Percentiles rank a stretch among this genome's conserved stretches.
These are phyloP conservation scores for Porites divaricata DNA, from an alignment of 92 coral and sea anemone species.

Conservation along the genomic window DNA sequence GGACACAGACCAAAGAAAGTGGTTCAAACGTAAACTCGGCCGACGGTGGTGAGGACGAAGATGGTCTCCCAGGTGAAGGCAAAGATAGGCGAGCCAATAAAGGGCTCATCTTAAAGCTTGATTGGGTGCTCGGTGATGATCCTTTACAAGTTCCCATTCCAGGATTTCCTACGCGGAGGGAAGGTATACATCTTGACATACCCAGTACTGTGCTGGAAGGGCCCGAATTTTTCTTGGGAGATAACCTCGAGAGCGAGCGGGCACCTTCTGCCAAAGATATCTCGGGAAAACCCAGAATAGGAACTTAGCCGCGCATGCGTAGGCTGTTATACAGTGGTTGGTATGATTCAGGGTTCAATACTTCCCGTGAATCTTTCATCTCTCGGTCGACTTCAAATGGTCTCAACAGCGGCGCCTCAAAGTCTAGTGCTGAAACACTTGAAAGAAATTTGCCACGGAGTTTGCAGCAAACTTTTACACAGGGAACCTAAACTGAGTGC, in stretches of 20 bases:
- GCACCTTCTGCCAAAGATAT: background rate
- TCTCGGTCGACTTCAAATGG: slow-evolving; percentile 7
- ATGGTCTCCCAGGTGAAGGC: background rate
- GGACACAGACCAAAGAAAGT: background rate
- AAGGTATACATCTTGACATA: background rate
- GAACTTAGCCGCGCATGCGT: slow-evolving; percentile 33
- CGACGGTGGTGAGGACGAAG: background rate
- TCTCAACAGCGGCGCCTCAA: background rate
- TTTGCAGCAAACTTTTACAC: background rate
- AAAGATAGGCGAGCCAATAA: background rate
- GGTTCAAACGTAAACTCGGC: background rate
- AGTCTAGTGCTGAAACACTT: background rate
- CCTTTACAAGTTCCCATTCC: slow-evolving; percentile 36
- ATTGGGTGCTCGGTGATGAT: slow-evolving; percentile 46
- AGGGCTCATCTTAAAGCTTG: slow-evolving; percentile 19
- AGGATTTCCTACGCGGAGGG: slow-evolving; percentile 13
- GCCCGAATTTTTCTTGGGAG: slow-evolving; percentile 5
- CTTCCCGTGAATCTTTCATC: background rate
- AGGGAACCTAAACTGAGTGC: slow-evolving; percentile 26
- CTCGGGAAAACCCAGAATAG: background rate
- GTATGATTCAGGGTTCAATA: background rate
- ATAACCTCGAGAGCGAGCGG: background rate
- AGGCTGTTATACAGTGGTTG: background rate
- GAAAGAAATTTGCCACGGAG: background rate
- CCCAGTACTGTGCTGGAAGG: slow-evolving; percentile 12